phyloP scores from a whole-genome alignment of 2,113 vertebrate species.

The Oryctolagus cuniculus region DNA sequence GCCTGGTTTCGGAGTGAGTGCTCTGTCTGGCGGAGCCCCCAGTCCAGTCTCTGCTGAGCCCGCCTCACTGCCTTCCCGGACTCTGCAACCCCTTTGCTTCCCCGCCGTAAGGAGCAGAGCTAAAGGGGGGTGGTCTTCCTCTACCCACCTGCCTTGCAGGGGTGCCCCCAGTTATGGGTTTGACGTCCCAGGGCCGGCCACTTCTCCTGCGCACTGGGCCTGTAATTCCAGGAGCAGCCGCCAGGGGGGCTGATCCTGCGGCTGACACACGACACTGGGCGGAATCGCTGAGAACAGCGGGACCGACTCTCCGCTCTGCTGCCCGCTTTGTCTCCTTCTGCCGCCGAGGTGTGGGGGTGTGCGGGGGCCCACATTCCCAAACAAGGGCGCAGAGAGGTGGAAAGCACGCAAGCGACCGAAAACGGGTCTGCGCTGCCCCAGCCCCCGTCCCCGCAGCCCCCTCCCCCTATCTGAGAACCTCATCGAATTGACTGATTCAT shows the following conservation, averaged over 20 bases:
- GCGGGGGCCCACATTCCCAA: not conserved
- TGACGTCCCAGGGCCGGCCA: accelerated
- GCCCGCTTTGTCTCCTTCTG: not conserved
- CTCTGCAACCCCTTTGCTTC: not conserved
- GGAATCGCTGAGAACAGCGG: not conserved
- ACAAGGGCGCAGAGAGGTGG: not conserved
- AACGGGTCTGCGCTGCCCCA: not conserved
- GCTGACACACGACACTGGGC: not conserved
- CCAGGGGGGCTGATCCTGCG: slow-evolving; percentile 58
- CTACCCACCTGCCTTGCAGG: not conserved
- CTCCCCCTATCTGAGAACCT: not conserved
- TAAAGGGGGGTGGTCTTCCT: not conserved
- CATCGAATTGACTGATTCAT: slow-evolving; percentile 79
- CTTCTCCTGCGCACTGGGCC: not conserved
- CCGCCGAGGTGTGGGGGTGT: not conserved
- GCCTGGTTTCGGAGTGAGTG: not conserved
- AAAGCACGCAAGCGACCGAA: not conserved
- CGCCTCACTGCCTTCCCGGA: not conserved
- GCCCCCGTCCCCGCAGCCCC: not conserved
- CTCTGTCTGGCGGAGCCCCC: too few relatives aligned
- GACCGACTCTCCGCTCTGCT: accelerated
- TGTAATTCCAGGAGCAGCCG: slow-evolving; percentile 69
- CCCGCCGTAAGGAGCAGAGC: not conserved
- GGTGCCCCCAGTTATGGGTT: accelerated
- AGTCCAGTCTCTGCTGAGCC: not conserved